These are phyloP conservation scores for Okamejei kenojei DNA, from an alignment of 2,797 vertebrate genomes.

Conservation along the genomic window DNA sequence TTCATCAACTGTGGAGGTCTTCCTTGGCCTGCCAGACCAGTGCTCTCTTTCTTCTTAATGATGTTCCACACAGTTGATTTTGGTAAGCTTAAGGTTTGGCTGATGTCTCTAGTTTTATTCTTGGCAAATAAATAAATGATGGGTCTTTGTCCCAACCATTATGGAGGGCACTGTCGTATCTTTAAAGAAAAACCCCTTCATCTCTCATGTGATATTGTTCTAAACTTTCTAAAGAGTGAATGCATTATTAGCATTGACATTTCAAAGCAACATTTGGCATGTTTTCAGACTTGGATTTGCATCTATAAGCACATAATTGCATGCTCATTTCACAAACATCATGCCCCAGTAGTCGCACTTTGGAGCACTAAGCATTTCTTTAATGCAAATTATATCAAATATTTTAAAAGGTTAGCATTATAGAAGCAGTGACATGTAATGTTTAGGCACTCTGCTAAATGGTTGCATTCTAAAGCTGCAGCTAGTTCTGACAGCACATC, in stretches of 20 bases:
- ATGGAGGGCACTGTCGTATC: neutral
- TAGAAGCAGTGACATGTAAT: neutral
- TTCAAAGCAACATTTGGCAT: conserved; percentile 17
- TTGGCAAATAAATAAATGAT: no score
- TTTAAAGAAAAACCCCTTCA: neutral
- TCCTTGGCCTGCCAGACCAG: no score
- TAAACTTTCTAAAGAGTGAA: conserved; percentile 3
- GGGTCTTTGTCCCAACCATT: no score
- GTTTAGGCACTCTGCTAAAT: neutral
- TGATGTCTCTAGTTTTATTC: no score
- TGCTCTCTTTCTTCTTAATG: no score
- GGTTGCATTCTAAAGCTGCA: neutral
- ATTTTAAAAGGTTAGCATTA: neutral
- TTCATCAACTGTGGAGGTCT: no score
- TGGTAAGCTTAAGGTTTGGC: no score
- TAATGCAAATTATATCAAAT: neutral
- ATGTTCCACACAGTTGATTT: no score
- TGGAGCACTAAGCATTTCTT: neutral
- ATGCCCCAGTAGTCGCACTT: neutral
- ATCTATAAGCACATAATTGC: no score
- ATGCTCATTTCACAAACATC: neutral
- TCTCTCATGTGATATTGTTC: neutral
- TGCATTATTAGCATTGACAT: neutral
- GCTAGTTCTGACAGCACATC: neutral
- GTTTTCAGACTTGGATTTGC: neutral